Percentiles rank a stretch among this genome's conserved stretches.
Evolutionary conservation across 1,140 invertebrate species (phyloP).

Genomic region (Eumeta japonica): DNA sequence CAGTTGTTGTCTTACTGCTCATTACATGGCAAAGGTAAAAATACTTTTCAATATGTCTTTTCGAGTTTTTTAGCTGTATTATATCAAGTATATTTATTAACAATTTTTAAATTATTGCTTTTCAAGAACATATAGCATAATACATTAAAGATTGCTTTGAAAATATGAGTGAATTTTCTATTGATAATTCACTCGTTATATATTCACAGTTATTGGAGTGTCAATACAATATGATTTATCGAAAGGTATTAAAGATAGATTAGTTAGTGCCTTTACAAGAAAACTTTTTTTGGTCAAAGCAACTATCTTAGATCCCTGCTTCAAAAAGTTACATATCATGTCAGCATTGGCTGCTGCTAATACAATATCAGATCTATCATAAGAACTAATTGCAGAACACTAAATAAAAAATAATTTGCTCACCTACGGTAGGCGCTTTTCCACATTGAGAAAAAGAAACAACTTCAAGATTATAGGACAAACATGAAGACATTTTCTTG

Average conservation of each 20-base stretch:
- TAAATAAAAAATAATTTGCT: not conserved
- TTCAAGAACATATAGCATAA: too few relatives aligned
- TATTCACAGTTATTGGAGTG: constrained; percentile 13
- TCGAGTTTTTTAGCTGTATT: too few relatives aligned
- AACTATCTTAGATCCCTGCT: constrained; percentile 27
- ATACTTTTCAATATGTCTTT: too few relatives aligned
- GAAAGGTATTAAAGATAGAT: constrained; percentile 15
- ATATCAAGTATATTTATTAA: too few relatives aligned
- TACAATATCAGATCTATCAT: not conserved
- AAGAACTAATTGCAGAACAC: not conserved
- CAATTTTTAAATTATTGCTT: too few relatives aligned
- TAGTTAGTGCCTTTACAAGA: constrained; percentile 20
- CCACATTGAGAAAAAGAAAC: not conserved
- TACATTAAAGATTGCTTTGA: too few relatives aligned
- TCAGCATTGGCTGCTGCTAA: not conserved
- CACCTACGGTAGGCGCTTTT: not conserved
- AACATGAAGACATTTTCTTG: not conserved
- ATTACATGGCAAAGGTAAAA: too few relatives aligned
- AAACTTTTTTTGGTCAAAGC: constrained; percentile 19
- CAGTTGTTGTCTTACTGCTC: too few relatives aligned
- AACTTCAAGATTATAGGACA: not conserved
- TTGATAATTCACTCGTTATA: constrained; percentile 5
- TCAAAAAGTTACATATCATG: not conserved
- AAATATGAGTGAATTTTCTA: constrained; percentile 8
- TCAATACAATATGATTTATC: constrained; percentile 15